Evolutionary conservation across 53 echinoderm and acorn worm species (phyloP), one percentile per base, ranked within the genome.

Genomic region (Paracentrotus lividus): DNA sequence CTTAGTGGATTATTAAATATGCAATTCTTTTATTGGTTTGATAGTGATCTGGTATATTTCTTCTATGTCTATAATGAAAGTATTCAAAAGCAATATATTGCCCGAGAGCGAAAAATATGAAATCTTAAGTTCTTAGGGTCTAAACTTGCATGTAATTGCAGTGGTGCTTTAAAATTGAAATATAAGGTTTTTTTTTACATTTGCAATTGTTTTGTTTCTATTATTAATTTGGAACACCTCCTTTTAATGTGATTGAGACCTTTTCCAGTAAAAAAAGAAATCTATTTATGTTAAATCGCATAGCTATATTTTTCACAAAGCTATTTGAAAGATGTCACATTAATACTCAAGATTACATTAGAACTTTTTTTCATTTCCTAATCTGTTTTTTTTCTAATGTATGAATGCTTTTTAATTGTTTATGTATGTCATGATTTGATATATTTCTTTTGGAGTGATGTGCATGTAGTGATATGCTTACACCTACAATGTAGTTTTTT

Each of bases 401-500:
- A 24, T 81, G 44, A 45, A 81, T 81, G 49, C 81, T n/a, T 47
- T n/a, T n/a, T 32, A 8, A 9, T 78, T 47, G 44, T 45, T 40
- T 10, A 81, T n/a, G n/a, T n/a, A 81, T 47, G 72, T 81, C n/a
- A 36, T 38, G n/a, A 60, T 72, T 43, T 81, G 44, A 8, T 26
- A 23, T 81, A 27, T 47, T 81, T 47, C n/a, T 23, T 81, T 81
- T 81, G 31, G 81, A 81, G 47, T 81, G 44, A 47, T 47, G 6
- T 81, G 81, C 81, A 81, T 81, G 81, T 49, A 44, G 69, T 69
- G 40, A 72, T 72, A 72, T 72, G 72, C 72, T 81, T 81, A 45
- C 10, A 47, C 47, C n/a, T n/a, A n/a, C n/a, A 49, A 81, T 45
- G 3, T 57, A 18, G 21, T 47, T 49, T 32, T 40, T 2, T 72